These are phyloP conservation scores for Leptinotarsa juncta DNA, from an alignment of 2,888 invertebrate genomes.

Conservation along the genomic window DNA sequence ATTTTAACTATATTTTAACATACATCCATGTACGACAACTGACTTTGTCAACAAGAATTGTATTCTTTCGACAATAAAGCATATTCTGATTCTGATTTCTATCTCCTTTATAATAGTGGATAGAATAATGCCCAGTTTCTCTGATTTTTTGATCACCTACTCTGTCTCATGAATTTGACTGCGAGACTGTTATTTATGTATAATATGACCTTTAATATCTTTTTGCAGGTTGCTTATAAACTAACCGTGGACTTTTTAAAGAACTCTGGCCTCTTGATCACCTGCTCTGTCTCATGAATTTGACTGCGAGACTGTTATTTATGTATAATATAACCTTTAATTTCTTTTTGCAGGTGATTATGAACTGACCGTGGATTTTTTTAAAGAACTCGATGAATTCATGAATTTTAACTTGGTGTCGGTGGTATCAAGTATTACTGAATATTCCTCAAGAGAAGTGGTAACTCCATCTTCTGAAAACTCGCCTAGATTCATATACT, in stretches of 20 bases:
- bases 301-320: too few species aligned
- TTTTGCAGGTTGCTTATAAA: slow-evolving; percentile 70
- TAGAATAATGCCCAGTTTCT: too few species aligned
- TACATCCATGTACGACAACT: too few species aligned
- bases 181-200: background rate
- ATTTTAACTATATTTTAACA: too few species aligned
- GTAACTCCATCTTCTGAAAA: slow-evolving; percentile 62
- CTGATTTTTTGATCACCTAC: too few species aligned
- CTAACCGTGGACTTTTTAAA: slow-evolving; percentile 77
- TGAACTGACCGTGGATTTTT: slow-evolving; percentile 75
- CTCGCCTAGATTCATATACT: slow-evolving; percentile 75
- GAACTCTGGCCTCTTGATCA: slow-evolving; percentile 65
- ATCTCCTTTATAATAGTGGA: too few species aligned
- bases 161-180: too few species aligned
- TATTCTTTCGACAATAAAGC: too few species aligned
- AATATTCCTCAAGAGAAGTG: slow-evolving; percentile 75
- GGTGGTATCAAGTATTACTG: slow-evolving; percentile 79
- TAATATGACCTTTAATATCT: background rate
- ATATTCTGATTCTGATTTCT: too few species aligned
- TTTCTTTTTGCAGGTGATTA: slow-evolving; percentile 68
- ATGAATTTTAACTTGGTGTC: slow-evolving; percentile 79
- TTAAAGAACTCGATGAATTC: slow-evolving; percentile 80
- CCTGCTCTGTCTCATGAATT: too few species aligned
- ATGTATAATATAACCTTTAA: background rate
- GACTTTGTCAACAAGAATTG: too few species aligned